Conservation (phyloP, 2,888 invertebrate species). For the Acanthosepion lycidas region DNA sequence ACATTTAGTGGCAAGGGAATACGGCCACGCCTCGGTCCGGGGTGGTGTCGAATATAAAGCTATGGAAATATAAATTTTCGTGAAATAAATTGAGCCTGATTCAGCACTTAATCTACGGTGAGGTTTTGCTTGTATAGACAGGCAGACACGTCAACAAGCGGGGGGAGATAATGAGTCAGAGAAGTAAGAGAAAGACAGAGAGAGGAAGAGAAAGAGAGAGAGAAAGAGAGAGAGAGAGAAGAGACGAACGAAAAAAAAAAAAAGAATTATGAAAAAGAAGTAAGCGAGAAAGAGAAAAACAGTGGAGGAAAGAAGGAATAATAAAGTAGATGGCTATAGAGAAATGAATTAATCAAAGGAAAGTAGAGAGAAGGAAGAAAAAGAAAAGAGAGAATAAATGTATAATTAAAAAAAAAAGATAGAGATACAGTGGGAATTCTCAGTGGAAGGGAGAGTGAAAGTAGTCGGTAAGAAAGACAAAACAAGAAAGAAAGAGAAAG, state of each 20-base stretch:
- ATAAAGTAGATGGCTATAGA: too few relatives aligned
- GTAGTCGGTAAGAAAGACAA: too few relatives aligned
- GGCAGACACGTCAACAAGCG: background rate
- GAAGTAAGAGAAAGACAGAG: background rate
- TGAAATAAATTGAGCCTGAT: slow-evolving; percentile 6
- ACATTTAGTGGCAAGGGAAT: background rate
- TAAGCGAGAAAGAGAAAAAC: background rate
- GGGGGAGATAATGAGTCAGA: background rate
- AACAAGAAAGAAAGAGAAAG: too few relatives aligned
- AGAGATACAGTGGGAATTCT: too few relatives aligned
- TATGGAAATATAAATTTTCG: background rate
- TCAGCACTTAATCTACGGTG: background rate
- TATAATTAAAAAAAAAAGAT: too few relatives aligned
- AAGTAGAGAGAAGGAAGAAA: too few relatives aligned
- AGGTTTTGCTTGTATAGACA: background rate
- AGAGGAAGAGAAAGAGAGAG: background rate
- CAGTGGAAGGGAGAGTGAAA: too few relatives aligned
- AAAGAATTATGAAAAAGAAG: background rate
- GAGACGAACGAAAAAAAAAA: background rate
- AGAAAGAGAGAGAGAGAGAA: background rate
- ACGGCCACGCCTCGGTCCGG: slow-evolving; percentile 33
- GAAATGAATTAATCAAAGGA: too few relatives aligned
- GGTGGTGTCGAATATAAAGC: slow-evolving; percentile 1
- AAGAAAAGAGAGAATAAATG: too few relatives aligned
- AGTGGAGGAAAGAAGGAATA: background rate